Evolutionary conservation across 2,797 vertebrate species (phyloP).

Genomic region (Rallus crepitans): DNA sequence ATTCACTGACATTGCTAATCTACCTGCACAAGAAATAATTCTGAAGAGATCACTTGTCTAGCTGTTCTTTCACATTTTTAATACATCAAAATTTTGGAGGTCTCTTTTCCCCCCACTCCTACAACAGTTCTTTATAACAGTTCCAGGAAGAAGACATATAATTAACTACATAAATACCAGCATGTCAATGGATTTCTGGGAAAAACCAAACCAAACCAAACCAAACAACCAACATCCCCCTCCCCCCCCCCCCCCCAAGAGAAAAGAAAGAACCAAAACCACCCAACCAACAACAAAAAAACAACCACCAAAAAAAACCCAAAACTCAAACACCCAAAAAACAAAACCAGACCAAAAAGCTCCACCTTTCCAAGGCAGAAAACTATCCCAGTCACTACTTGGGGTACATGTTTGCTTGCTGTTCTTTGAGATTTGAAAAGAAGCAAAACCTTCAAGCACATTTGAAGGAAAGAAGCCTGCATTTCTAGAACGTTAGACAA

Average conservation of each 20-base stretch:
- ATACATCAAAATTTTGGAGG: background rate
- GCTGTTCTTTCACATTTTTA: background rate
- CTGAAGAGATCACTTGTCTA: background rate
- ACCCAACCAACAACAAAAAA: too few species aligned
- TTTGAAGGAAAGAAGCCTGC: background rate
- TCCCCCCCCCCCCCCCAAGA: too few species aligned
- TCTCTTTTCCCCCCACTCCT: background rate
- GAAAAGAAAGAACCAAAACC: too few species aligned
- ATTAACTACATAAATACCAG: background rate
- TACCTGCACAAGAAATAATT: background rate
- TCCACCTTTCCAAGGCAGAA: background rate
- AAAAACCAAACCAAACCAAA: too few species aligned
- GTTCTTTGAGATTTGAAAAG: background rate
- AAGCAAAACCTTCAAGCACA: background rate
- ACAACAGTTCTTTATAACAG: background rate
- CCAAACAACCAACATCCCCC: too few species aligned
- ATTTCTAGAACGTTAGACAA: background rate
- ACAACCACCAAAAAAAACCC: too few species aligned
- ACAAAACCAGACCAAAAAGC: too few species aligned
- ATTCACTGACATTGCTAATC: background rate
- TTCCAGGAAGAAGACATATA: background rate
- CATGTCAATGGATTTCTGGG: background rate
- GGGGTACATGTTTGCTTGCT: background rate
- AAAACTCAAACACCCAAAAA: too few species aligned
- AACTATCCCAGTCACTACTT: accelerated